Base-by-base conservation (phyloP, 2,113 vertebrate species). In the Pao palembangensis region DNA sequence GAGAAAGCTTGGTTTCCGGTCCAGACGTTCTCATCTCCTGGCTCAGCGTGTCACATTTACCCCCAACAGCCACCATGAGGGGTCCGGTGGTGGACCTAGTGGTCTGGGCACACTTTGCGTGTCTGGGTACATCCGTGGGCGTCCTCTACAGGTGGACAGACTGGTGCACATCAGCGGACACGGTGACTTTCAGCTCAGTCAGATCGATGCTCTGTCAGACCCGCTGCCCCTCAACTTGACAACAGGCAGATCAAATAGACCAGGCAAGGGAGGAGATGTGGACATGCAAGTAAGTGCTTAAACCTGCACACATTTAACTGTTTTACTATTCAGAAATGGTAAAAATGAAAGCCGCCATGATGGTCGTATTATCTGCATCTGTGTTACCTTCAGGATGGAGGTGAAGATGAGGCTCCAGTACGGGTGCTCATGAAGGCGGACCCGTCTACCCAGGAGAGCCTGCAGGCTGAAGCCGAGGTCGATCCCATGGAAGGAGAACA, bases 401-500 rank as follows among this genome's bases (percentile, higher is more conserved):
- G 61, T 50, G 57, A 80, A 79, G 75, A 92, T 75, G 92, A 90
- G 87, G 69, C 87, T 87, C 90, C 91, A 0, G 67, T 93, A 56
- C 93, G 93, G 52, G 82, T 98, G 34, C 85, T 99, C 51, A 93
- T 98, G 93, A 98, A 91, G 74, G 93, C 91, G 5, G 92, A 99
- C 55, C 86, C 91, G 2, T 83, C 78, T 53, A 74, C 69, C 71
- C 94, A 94, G 78, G 93, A 95, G 74, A 92, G 90, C 61, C 85
- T 99, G 80, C 93, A 93, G 79, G 73, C 91, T 0, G 96, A 99
- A 74, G 95, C 93, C 7, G 88, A 94, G 64, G 94, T 93, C 48
- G 95, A 98, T 79, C 94, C 95, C 16, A 97, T 99, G 96, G 96
- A 98, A 4, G 95, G 95, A 25, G 97, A 99, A 58, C 97, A 99